Percentiles rank a stretch among this genome's conserved stretches.
phyloP scores from a whole-genome alignment of 2,797 vertebrate species.

The Halcyon chelicuti region DNA sequence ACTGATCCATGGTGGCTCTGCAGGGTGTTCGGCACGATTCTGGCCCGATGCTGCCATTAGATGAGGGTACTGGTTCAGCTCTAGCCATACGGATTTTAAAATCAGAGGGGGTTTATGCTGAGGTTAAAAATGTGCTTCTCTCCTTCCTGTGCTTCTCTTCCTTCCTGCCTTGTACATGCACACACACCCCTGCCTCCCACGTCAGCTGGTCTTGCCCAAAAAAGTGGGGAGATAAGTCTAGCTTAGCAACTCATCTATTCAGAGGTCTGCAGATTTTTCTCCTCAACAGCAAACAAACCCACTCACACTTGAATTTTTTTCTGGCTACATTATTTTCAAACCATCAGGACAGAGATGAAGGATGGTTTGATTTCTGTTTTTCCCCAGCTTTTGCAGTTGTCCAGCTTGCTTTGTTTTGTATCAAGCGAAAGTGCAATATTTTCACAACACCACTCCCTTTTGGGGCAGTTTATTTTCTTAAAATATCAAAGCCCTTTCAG shows the following conservation, averaged over 20 bases:
- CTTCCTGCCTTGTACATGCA: not conserved
- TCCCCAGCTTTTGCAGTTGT: not conserved
- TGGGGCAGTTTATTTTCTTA: conserved; percentile 13
- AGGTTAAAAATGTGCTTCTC: not conserved
- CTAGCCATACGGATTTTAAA: not conserved
- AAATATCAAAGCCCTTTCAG: conserved; percentile 17
- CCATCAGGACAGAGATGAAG: not conserved
- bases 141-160: not conserved
- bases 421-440: not conserved
- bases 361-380: not conserved
- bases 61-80: not conserved
- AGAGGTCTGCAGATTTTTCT: conserved; percentile 31
- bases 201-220: not conserved
- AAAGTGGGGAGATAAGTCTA: not conserved
- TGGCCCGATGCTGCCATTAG: not conserved
- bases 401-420: not conserved
- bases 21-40: not conserved
- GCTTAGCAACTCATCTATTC: conserved; percentile 1
- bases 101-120: not conserved
- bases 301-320: not conserved
- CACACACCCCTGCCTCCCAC: not conserved
- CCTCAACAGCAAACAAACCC: conserved; percentile 37
- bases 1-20: not conserved
- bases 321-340: conserved; percentile 16
- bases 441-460: conserved; percentile 7